Conservation (phyloP, 2,113 vertebrate genomes). For the Hippocampus comes region DNA sequence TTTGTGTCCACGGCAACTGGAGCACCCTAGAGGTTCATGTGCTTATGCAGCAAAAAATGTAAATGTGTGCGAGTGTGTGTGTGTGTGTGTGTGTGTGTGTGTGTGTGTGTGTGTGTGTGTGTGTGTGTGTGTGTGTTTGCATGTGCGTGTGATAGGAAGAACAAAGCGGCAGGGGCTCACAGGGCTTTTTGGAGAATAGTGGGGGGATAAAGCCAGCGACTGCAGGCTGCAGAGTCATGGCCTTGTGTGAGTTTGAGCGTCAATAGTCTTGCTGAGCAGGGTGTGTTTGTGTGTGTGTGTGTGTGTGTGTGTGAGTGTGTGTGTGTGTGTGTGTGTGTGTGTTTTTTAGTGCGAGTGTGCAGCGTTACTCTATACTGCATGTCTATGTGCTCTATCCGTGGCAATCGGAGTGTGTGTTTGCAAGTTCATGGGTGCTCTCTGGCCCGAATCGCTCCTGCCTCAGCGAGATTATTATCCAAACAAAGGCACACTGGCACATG, state of each 20-base stretch:
- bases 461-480: conserved; percentile 82
- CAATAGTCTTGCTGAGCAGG: conserved; percentile 85
- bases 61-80: conserved; percentile 18
- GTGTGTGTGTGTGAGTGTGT: too few species aligned
- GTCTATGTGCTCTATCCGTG: conserved; percentile 1
- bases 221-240: conserved; percentile 68
- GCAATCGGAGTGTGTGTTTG: conserved; percentile 5
- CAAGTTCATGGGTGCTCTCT: conserved; percentile 35
- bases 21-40: conserved; percentile 7
- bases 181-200: conserved; percentile 58
- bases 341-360: neutral
- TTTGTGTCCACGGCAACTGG: conserved; percentile 3
- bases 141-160: conserved; percentile 13
- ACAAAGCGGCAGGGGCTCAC: conserved; percentile 63
- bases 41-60: conserved; percentile 4
- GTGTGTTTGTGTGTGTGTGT: neutral
- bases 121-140: conserved; percentile 1
- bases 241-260: conserved; percentile 70
- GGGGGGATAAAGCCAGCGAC: conserved; percentile 53
- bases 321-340: conserved; percentile 15
- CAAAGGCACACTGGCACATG: conserved; percentile 39
- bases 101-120: conserved; percentile 35
- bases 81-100: too few species aligned
- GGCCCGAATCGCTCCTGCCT: conserved; percentile 63
- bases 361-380: neutral